phyloP scores from a whole-genome alignment of 2,113 vertebrate genomes.

The Solea senegalensis region DNA sequence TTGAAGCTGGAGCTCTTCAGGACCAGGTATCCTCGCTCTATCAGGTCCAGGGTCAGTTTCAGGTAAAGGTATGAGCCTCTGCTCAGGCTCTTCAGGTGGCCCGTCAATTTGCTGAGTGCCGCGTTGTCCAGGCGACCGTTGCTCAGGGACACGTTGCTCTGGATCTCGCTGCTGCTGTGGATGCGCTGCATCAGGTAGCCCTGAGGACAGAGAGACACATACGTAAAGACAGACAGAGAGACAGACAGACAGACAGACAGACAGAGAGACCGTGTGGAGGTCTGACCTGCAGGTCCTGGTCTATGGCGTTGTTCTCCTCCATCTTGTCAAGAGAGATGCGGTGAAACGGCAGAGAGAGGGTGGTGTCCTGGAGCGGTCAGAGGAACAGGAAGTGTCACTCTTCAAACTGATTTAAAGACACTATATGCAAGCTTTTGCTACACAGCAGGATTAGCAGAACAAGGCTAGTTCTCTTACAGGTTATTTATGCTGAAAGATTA shows the following conservation, averaged over 20 bases:
- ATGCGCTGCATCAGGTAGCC: slow-evolving; percentile 95
- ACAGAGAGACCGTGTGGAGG: neutral
- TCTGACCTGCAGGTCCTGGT: slow-evolving; percentile 91
- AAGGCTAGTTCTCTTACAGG: too few species aligned
- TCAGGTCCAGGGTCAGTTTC: slow-evolving; percentile 98
- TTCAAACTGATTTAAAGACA: too few species aligned
- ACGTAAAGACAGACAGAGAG: neutral
- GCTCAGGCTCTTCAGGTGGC: slow-evolving; percentile 96
- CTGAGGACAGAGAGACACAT: slow-evolving; percentile 25
- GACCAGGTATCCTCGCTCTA: slow-evolving; percentile 95
- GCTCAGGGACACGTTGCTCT: slow-evolving; percentile 95
- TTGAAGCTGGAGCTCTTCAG: slow-evolving; percentile 99
- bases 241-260: neutral
- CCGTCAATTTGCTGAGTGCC: slow-evolving; percentile 91
- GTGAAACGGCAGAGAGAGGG: slow-evolving; percentile 93
- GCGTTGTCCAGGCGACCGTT: slow-evolving; percentile 97
- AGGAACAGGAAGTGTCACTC: neutral
- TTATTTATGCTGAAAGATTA: too few species aligned
- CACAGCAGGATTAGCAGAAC: too few species aligned
- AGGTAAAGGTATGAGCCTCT: slow-evolving; percentile 96
- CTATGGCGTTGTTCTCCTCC: slow-evolving; percentile 95
- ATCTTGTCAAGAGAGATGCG: slow-evolving; percentile 92
- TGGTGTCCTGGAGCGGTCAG: slow-evolving; percentile 87
- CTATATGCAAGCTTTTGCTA: too few species aligned
- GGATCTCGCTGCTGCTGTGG: slow-evolving; percentile 96